A percentile compares a stretch with the other conserved stretches of the same genome.
Conservation (phyloP, 2,113 vertebrate genomes). For the Colius striatus region DNA sequence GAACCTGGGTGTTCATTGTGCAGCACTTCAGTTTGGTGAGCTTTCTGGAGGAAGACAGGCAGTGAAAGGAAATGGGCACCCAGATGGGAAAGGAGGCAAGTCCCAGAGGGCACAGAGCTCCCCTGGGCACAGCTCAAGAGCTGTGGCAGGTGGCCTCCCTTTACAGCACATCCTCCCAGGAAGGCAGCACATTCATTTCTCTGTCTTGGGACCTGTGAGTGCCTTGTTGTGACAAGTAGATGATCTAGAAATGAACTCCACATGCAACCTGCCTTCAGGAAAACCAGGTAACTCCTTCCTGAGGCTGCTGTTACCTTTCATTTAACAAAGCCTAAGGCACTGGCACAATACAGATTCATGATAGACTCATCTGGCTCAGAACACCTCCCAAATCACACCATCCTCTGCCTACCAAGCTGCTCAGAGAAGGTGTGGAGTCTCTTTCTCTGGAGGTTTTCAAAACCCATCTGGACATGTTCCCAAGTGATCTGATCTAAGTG, state of each 20-base stretch:
- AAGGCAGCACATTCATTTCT: fast-evolving
- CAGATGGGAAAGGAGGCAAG: background rate
- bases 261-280: background rate
- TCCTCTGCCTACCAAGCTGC: background rate
- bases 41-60: background rate
- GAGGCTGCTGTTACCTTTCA: background rate
- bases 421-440: too few species aligned
- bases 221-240: background rate
- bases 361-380: background rate
- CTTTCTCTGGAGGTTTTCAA: too few species aligned
- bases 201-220: fast-evolving
- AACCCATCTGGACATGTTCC: too few species aligned
- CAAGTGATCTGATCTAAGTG: too few species aligned
- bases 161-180: background rate
- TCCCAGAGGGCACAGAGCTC: background rate
- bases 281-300: background rate
- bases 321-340: background rate
- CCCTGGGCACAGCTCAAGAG: fast-evolving
- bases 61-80: background rate
- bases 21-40: background rate
- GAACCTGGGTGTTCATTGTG: background rate
- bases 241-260: background rate
- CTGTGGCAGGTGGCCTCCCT: background rate
- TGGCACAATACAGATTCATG: fast-evolving
- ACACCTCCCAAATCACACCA: background rate